Base-by-base conservation (phyloP, 2,113 vertebrate genomes). In the Istiophorus platypterus region DNA sequence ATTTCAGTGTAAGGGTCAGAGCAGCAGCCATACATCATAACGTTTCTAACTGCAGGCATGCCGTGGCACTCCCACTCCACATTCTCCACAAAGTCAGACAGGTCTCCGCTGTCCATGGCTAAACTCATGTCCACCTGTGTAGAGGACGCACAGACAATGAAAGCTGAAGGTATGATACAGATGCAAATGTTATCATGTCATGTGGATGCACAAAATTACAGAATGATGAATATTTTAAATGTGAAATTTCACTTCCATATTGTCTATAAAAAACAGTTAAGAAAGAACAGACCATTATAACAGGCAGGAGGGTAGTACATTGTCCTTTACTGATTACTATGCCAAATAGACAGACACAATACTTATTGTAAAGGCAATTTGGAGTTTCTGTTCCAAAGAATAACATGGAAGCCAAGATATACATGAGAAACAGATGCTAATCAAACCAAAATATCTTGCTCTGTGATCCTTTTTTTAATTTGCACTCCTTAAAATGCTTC, bases 41-140 rank as follows among this genome's bases (percentile, higher is more conserved):
- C 96, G 0, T 97, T 99, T 89, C 95, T 97, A 26, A 96, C 95
- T 0, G 98, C 97, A 0, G 98, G 98, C 98, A 99, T 99, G 73
- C 98, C 98, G 0, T 96, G 97, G 79, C 98, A 97, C 87, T 99
- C 97, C 98, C 98, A 99, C 86, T 99, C 98, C 85, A 99, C 98
- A 1, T 99, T 98, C 83, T 99, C 98, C 37, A 99, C 90, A 78
- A 99, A 98, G 94, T 99, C 98, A 0, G 98, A 98, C 70, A 99
- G 95, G 82, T 99, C 98, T 0, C 97, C 98, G 0, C 94, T 96
- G 89, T 97, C 96, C 95, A 97, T 95, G 61, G 94, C 95, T 58
- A 97, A 96, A 82, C 94, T 95, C 79, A 99, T 95, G 88, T 95
- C 95, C 79, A 96, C 93, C 95, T 95, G 76, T 6, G 57, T 4